phyloP scores from a whole-genome alignment of 2,888 invertebrate species.

The Ashinkailepas kermadecensis region DNA sequence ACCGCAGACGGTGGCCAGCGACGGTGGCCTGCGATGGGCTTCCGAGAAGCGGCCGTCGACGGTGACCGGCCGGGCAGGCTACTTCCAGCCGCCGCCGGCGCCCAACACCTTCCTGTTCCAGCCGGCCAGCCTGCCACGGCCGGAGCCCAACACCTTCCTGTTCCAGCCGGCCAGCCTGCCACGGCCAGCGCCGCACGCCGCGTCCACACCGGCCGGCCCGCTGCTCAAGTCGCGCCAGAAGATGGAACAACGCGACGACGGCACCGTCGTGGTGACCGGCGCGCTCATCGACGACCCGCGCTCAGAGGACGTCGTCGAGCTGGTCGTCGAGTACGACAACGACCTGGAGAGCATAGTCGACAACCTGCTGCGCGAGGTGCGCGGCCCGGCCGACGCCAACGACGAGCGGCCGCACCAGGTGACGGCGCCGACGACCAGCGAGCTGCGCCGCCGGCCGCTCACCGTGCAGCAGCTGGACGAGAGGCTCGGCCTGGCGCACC shows the following conservation, averaged over 20 bases:
- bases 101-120: background rate
- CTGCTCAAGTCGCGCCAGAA: background rate
- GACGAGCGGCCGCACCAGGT: background rate
- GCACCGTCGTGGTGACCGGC: conserved; percentile 17
- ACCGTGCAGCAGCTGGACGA: conserved; percentile 14
- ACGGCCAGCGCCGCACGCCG: background rate
- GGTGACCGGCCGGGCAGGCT: background rate
- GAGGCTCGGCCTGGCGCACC: conserved; percentile 16
- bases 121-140: background rate
- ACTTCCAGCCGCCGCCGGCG: background rate
- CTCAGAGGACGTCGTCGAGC: conserved; percentile 8
- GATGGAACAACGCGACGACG: background rate
- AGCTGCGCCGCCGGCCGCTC: conserved; percentile 5
- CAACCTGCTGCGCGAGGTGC: conserved; percentile 15
- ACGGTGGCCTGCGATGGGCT: too few species aligned
- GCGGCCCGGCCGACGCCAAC: background rate
- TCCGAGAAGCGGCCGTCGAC: too few species aligned
- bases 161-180: background rate
- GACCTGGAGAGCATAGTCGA: conserved; percentile 16
- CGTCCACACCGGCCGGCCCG: background rate
- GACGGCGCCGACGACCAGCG: background rate
- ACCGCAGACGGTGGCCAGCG: too few species aligned
- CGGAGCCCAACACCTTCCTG: background rate
- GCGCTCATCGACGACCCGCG: background rate
- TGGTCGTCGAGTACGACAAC: conserved; percentile 18